phyloP scores from a whole-genome alignment of 2,888 invertebrate species.

The Harpalus rubripes region DNA sequence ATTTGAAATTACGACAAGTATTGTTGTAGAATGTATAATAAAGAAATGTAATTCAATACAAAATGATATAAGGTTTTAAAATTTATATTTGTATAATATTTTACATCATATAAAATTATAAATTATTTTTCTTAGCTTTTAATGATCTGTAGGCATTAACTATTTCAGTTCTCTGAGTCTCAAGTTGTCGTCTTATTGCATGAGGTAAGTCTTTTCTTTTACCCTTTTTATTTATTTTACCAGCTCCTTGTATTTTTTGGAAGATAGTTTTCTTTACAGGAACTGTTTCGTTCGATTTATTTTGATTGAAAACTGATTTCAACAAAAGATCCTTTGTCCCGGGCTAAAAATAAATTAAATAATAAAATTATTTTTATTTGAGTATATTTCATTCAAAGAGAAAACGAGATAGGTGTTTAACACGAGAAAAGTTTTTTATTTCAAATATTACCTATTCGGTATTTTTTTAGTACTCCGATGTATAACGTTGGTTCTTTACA shows the following conservation, averaged over 20 bases:
- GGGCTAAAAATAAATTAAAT: conserved; percentile 78
- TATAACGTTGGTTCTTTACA: too few relatives aligned
- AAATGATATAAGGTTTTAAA: too few relatives aligned
- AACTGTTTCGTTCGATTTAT: conserved; percentile 65
- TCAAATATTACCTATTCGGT: too few relatives aligned
- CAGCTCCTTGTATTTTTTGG: conserved; percentile 38
- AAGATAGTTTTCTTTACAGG: conserved; percentile 41
- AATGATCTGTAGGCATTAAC: conserved; percentile 81
- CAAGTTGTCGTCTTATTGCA: conserved; percentile 81
- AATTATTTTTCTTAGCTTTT: conserved; percentile 73
- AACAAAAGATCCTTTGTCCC: conserved; percentile 83
- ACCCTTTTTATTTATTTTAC: conserved; percentile 78
- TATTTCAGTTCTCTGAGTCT: conserved; percentile 80
- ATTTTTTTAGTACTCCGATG: too few relatives aligned
- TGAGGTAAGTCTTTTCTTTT: conserved; percentile 82
- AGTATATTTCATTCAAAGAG: too few relatives aligned
- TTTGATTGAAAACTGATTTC: conserved; percentile 77
- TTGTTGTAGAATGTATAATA: too few relatives aligned
- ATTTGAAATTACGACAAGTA: too few relatives aligned
- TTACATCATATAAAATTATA: neutral
- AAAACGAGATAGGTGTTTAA: too few relatives aligned
- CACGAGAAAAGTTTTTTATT: too few relatives aligned
- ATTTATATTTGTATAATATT: too few relatives aligned
- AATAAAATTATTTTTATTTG: conserved; percentile 17
- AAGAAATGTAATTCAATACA: too few relatives aligned